Conservation (phyloP, 2,113 vertebrate genomes). For the Galemys pyrenaicus region DNA sequence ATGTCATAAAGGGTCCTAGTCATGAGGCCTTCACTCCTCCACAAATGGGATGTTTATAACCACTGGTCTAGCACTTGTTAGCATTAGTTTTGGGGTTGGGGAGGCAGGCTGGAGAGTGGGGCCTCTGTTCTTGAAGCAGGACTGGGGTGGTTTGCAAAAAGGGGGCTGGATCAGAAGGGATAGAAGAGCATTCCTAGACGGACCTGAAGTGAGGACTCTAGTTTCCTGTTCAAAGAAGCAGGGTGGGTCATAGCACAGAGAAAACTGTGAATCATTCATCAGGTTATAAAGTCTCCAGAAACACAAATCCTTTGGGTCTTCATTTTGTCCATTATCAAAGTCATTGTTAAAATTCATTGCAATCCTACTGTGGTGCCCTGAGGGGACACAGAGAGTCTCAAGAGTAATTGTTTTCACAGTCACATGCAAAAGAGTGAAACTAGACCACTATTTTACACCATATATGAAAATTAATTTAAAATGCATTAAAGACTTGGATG, state of each 20-base stretch:
- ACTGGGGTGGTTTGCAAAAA: neutral
- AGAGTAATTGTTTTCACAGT: neutral
- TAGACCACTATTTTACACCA: too few species aligned
- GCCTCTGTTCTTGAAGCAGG: neutral
- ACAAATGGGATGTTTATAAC: neutral
- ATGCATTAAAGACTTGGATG: too few species aligned
- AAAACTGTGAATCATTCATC: neutral
- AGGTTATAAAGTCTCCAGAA: slow-evolving; percentile 33
- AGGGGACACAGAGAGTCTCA: neutral
- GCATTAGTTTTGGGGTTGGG: neutral
- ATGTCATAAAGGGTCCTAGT: neutral
- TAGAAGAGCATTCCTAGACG: neutral
- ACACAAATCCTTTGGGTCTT: neutral
- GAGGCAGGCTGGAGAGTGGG: neutral
- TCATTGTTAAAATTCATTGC: slow-evolving; percentile 22
- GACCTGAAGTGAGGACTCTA: neutral
- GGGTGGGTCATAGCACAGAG: neutral
- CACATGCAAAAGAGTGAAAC: too few species aligned
- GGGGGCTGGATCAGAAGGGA: neutral
- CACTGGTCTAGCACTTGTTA: neutral
- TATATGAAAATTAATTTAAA: too few species aligned
- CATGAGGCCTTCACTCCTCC: neutral
- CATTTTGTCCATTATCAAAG: neutral
- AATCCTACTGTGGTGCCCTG: neutral
- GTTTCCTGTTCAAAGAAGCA: neutral